These are phyloP conservation scores for Xylocopa sonorina DNA, from an alignment of 1,140 invertebrate genomes.

Conservation along the genomic window DNA sequence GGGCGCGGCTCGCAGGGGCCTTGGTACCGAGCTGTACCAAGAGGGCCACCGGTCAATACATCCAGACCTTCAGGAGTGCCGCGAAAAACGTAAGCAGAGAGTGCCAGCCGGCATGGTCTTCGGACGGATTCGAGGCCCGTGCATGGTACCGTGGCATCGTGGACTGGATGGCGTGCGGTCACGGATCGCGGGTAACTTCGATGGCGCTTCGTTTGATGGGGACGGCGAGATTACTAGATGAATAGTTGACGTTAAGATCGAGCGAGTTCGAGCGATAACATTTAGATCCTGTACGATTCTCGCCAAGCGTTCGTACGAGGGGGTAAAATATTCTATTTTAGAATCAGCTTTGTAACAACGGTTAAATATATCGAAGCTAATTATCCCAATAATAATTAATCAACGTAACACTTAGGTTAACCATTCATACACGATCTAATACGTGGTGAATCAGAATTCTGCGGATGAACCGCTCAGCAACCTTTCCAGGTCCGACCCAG, in stretches of 20 bases:
- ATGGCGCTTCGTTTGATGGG: neutral
- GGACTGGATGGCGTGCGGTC: constrained; percentile 24
- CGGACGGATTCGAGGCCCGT: constrained; percentile 40
- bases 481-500: too few species aligned
- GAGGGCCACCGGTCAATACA: constrained; percentile 83
- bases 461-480: too few species aligned
- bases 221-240: neutral
- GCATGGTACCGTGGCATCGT: constrained; percentile 41
- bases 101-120: constrained; percentile 30
- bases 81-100: constrained; percentile 61
- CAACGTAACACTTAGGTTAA: too few species aligned
- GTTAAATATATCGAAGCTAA: too few species aligned
- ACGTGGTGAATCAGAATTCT: too few species aligned
- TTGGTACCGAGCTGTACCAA: constrained; percentile 81
- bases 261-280: neutral
- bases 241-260: neutral
- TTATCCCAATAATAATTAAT: too few species aligned
- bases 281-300: too few species aligned
- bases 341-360: too few species aligned
- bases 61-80: constrained; percentile 72
- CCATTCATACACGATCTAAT: too few species aligned
- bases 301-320: too few species aligned
- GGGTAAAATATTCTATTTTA: too few species aligned
- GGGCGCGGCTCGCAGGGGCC: constrained; percentile 71
- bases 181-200: neutral